phyloP scores from a whole-genome alignment of 64 coral and sea anemone genomes.

The Stylophora pistillata region DNA sequence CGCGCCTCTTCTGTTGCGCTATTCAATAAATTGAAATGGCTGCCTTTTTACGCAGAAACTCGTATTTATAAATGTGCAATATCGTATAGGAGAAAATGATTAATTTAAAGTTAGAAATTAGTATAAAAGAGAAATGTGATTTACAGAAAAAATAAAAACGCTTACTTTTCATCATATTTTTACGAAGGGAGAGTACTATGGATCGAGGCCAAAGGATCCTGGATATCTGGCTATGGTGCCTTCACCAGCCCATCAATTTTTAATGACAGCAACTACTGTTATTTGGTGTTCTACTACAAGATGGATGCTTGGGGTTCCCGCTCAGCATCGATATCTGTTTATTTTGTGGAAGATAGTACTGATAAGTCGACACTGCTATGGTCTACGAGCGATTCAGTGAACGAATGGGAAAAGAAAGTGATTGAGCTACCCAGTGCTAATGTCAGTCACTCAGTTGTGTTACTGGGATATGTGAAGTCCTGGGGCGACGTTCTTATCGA shows the following conservation, averaged over 20 bases:
- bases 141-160: too few species aligned
- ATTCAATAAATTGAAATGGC: too few species aligned
- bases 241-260: background rate
- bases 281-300: conserved; percentile 15
- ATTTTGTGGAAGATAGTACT: background rate
- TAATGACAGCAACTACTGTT: conserved; percentile 13
- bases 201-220: background rate
- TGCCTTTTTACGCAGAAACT: too few species aligned
- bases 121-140: too few species aligned
- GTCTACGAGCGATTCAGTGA: background rate
- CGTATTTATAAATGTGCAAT: too few species aligned
- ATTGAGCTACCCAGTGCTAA: background rate
- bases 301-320: background rate
- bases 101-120: too few species aligned
- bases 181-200: background rate
- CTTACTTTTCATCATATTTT: too few species aligned
- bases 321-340: background rate
- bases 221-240: background rate
- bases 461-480: background rate
- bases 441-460: background rate
- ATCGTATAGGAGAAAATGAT: too few species aligned
- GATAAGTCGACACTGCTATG: background rate
- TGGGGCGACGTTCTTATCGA: background rate
- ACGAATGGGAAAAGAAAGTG: conserved; percentile 4
- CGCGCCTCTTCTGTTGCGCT: too few species aligned